A percentile compares a stretch with the other conserved stretches of the same genome.
Conservation (phyloP, 2,797 vertebrate genomes). For the Lagocephalus sceleratus region DNA sequence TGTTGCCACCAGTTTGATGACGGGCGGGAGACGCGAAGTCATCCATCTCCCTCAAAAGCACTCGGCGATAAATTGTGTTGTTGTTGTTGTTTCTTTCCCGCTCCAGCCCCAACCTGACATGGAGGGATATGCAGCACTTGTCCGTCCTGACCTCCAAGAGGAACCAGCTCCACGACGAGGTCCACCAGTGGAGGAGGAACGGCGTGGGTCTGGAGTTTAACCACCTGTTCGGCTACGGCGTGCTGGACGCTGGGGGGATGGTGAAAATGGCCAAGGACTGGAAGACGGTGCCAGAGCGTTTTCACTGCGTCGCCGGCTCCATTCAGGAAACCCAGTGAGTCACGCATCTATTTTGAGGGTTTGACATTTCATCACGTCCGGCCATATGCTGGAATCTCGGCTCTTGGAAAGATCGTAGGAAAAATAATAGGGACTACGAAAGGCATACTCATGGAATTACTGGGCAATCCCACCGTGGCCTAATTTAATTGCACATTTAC, state of each 20-base stretch:
- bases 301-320: slow-evolving; percentile 95
- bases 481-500: slow-evolving; percentile 41
- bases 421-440: slow-evolving; percentile 13
- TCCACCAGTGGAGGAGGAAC: slow-evolving; percentile 95
- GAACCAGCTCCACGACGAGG: slow-evolving; percentile 97
- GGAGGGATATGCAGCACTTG: slow-evolving; percentile 97
- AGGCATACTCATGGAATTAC: slow-evolving; percentile 42
- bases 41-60: slow-evolving; percentile 26
- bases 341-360: background rate
- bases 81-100: background rate
- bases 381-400: background rate
- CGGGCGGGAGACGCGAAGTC: slow-evolving; percentile 23
- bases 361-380: background rate
- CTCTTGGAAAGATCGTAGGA: slow-evolving; percentile 12
- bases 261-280: slow-evolving; percentile 97
- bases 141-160: slow-evolving; percentile 97
- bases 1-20: slow-evolving; percentile 40
- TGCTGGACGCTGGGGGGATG: slow-evolving; percentile 96
- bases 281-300: slow-evolving; percentile 95
- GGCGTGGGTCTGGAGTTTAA: slow-evolving; percentile 99
- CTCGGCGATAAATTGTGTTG: background rate
- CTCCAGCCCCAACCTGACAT: slow-evolving; percentile 86
- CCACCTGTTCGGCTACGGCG: slow-evolving; percentile 96
- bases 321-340: slow-evolving; percentile 81
- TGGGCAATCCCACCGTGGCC: slow-evolving; percentile 22